A percentile compares a stretch with the other conserved stretches of the same genome.
Conservation (phyloP, 2,888 invertebrate species). For the Macrosoma leucophasiata region DNA sequence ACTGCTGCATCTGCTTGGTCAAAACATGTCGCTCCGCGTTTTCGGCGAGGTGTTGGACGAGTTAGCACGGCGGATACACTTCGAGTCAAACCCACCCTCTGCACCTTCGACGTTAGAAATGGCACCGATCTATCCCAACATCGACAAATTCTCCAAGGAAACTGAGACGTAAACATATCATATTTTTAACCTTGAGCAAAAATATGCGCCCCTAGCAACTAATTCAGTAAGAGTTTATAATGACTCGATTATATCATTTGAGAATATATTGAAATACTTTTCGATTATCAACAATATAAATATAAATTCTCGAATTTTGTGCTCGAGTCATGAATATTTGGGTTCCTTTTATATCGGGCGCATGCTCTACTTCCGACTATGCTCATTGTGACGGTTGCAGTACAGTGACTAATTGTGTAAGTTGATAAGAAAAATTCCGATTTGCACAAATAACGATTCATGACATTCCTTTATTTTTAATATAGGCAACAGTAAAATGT, state of each 20-base stretch:
- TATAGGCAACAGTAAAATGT: conserved; percentile 24
- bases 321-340: conserved; percentile 22
- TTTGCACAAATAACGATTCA: conserved; percentile 27
- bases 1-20: conserved; percentile 87
- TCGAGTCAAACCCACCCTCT: conserved; percentile 86
- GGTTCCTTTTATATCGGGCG: conserved; percentile 9
- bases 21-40: conserved; percentile 88
- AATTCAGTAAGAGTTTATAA: conserved; percentile 10
- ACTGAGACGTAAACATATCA: conserved; percentile 82
- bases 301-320: conserved; percentile 27
- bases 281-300: conserved; percentile 9
- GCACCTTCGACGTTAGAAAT: conserved; percentile 92
- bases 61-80: conserved; percentile 80
- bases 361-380: conserved; percentile 4
- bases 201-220: conserved; percentile 18
- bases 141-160: conserved; percentile 86
- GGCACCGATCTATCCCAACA: conserved; percentile 89
- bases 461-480: conserved; percentile 42
- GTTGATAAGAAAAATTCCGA: conserved; percentile 26
- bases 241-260: conserved; percentile 27
- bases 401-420: conserved; percentile 10
- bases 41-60: conserved; percentile 89
- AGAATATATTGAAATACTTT: conserved; percentile 20
- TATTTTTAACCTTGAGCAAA: conserved; percentile 13
- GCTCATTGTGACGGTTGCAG: conserved; percentile 8